Evolutionary conservation across 1,140 invertebrate genomes (phyloP), one percentile per base, ranked within the genome.

Genomic region (Galendromus occidentalis): DNA sequence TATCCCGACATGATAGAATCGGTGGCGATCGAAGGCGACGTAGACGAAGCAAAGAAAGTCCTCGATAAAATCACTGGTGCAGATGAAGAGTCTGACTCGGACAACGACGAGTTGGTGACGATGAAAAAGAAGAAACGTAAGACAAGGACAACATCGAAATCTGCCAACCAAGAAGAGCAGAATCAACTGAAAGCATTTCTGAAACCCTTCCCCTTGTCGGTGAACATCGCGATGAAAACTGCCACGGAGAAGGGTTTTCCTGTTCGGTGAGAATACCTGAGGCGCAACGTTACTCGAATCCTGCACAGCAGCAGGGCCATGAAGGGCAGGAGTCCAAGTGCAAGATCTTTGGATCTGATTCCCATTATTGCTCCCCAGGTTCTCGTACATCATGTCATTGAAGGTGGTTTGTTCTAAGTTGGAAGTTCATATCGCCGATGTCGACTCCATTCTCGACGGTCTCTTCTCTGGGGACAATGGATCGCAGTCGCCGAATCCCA

Each of bases 71-170:
- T 59, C 25, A 25, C 25, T 4, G 22, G 22, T 1, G 51, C 20
- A 4, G 51, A 59, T 29, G 51, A 59, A 14, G 51, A 59, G 14
- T 59, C 51, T 22, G 51, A 59, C 20, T 59, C 51, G 14, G 51
- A 59, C 25, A 33, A 25, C 14, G 51, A 59, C 17, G 51, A 59
- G 9, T 33, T 59, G 2, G 51, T 59, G 17, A 33, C 51, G 5
- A 25, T 29, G 51, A 59, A 59, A 22, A 59, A 59, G 51, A 59
- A 25, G 51, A 59, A 59, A 25, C 51, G 51, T 29, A 59, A 59
- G 9, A 29, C 51, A 22, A 25, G 51, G 25, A 59, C 51, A 25
- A 14, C 51, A 29, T 59, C 51, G 12, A 59, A 33, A 59, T 25
- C 25, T 22, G 51, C 51, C 14, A 59, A 59, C 20, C 25, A 17